These are phyloP conservation scores for Eristalis intricaria DNA, from an alignment of 2,888 invertebrate species.

Conservation along the genomic window DNA sequence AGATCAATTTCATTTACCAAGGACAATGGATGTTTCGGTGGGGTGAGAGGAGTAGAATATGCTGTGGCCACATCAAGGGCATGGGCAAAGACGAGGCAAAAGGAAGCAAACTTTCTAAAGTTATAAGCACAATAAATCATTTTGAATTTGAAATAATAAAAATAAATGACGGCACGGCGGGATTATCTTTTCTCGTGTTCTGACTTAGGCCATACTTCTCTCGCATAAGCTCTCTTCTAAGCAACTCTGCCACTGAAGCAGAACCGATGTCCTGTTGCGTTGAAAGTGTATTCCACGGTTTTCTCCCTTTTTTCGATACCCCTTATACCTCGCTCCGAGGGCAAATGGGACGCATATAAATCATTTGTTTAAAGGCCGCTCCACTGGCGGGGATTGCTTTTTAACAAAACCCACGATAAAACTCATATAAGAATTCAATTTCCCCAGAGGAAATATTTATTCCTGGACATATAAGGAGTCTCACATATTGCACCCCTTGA, in stretches of 20 bases:
- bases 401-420: slow-evolving; percentile 62
- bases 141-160: slow-evolving; percentile 59
- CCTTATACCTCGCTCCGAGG: not conserved
- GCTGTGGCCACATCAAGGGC: not conserved
- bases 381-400: not conserved
- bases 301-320: not conserved
- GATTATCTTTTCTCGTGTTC: slow-evolving; percentile 31
- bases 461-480: slow-evolving; percentile 58
- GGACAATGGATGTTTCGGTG: not conserved
- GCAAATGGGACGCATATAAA: slow-evolving; percentile 64
- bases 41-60: not conserved
- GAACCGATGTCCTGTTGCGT: slow-evolving; percentile 51
- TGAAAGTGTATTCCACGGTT: not conserved
- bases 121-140: slow-evolving; percentile 42
- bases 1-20: not conserved
- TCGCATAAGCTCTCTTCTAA: not conserved
- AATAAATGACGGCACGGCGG: slow-evolving; percentile 50
- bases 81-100: not conserved
- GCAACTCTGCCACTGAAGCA: not conserved
- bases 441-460: slow-evolving; percentile 66
- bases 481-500: slow-evolving; percentile 38
- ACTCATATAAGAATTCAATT: slow-evolving; percentile 71
- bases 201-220: not conserved
- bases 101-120: slow-evolving; percentile 39
- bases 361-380: slow-evolving; percentile 48